Percentiles rank a stretch among this genome's conserved stretches.
phyloP scores from a whole-genome alignment of 2,797 vertebrate genomes.

The Babyrousa celebensis region DNA sequence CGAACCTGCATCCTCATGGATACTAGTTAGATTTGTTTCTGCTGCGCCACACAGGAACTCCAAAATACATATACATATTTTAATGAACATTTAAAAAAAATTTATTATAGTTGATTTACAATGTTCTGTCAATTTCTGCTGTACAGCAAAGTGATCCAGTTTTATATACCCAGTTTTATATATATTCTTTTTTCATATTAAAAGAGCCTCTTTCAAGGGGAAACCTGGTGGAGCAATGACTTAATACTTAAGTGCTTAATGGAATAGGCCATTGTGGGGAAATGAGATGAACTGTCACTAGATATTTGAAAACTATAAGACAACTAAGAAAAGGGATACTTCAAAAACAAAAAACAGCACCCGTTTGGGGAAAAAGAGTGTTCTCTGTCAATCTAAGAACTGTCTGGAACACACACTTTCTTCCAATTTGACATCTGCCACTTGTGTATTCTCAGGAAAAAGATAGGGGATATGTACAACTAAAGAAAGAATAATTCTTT shows the following conservation, averaged over 20 bases:
- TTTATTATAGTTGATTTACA: too few species aligned
- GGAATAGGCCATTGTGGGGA: background rate
- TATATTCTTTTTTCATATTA: background rate
- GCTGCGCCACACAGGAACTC: too few species aligned
- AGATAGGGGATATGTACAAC: background rate
- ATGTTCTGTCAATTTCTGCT: too few species aligned
- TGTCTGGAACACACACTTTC: background rate
- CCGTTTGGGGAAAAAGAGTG: background rate
- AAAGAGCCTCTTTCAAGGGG: background rate
- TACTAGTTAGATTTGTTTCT: too few species aligned
- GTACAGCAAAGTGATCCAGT: too few species aligned
- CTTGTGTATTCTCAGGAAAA: background rate
- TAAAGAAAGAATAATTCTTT: conserved; percentile 30
- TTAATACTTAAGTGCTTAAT: background rate
- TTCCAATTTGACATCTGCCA: background rate
- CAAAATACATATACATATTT: too few species aligned
- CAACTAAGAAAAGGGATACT: background rate
- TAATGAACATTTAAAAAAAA: too few species aligned
- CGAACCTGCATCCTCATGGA: too few species aligned
- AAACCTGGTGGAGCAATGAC: background rate
- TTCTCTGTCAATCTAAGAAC: background rate
- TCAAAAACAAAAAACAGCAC: conserved; percentile 23
- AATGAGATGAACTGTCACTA: background rate
- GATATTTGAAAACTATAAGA: conserved; percentile 57
- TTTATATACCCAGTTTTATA: too few species aligned